Evolutionary conservation across 1,140 invertebrate species (phyloP), one percentile per base, ranked within the genome.

Genomic region (Solenopsis invicta): DNA sequence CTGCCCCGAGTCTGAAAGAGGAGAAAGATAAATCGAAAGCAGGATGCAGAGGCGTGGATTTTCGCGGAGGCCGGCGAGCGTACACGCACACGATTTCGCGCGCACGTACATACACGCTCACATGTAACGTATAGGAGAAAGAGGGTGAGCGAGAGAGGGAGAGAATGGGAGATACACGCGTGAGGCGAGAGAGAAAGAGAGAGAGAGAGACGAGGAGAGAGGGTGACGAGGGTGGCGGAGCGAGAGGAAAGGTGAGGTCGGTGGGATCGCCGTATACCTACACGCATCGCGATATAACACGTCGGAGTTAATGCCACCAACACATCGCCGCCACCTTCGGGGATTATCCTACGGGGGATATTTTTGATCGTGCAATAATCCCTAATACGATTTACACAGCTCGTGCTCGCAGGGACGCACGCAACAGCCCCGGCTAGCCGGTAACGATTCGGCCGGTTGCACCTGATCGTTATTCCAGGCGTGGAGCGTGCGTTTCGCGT

Each of bases 351-450:
- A 85, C 85, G 88, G 93, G 72, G 92, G 93, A 95, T 94, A 95
- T 95, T 95, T 95, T 94, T 95, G 93, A 95, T 95, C 95, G 93
- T 90, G 92, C 93, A 95, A 95, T 95, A 95, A 95, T 95, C 94
- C 93, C 87, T 95, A 95, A 95, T 95, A 95, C 94, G 94, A 95
- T 95, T 95, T 95, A 94, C 93, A 92, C 92, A 92, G 92, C 91
- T 93, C 92, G 88, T 93, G 89, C 91, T 93, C 88, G 84, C 91
- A 92, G 90, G 90, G 86, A 92, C 87, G 89, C 86, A 90, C 87
- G 85, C 86, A 88, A 88, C 87, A 52, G 86, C 82, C 82, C 85
- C 86, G 67, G 76, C 86, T 64, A 37, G 77, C 76, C 89, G 62
- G 66, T 85, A 90, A 87, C 91, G 87, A 82, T 90, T 90, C 62